These are phyloP conservation scores for Gastrophryne carolinensis DNA, from an alignment of 2,797 vertebrate genomes.

Conservation along the genomic window DNA sequence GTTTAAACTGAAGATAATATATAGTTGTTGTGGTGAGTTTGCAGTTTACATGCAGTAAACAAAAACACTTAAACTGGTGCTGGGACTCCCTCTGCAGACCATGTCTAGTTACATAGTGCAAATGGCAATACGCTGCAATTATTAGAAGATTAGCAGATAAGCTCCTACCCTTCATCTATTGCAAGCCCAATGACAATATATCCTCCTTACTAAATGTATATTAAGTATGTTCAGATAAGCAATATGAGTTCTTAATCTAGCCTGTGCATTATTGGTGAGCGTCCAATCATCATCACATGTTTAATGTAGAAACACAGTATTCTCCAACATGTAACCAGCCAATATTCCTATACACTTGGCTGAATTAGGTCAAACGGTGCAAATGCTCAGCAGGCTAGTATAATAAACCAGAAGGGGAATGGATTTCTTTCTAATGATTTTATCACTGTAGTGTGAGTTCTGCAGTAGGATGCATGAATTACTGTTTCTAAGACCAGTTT, in stretches of 20 bases:
- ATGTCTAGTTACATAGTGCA: background rate
- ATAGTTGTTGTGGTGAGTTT: too few relatives aligned
- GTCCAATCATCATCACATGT: too few relatives aligned
- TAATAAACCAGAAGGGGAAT: background rate
- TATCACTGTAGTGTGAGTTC: background rate
- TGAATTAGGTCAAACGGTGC: background rate
- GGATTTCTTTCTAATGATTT: background rate
- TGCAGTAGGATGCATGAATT: background rate
- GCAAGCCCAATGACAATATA: too few relatives aligned
- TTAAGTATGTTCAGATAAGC: too few relatives aligned
- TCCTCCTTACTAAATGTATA: too few relatives aligned
- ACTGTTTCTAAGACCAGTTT: background rate
- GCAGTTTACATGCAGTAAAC: background rate
- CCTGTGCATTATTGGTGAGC: too few relatives aligned
- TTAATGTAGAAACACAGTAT: too few relatives aligned
- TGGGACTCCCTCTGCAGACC: conserved; percentile 25
- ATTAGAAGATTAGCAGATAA: too few relatives aligned
- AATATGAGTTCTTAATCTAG: too few relatives aligned
- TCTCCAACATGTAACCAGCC: background rate
- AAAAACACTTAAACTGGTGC: background rate
- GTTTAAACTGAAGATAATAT: too few relatives aligned
- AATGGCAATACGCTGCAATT: background rate
- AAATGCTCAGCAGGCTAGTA: background rate
- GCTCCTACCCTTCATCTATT: too few relatives aligned
- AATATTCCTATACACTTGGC: background rate